A percentile compares a stretch with the other conserved stretches of the same genome.
These are phyloP conservation scores for Drosophila paramelanica DNA, from an alignment of 2,888 invertebrate genomes.

Conservation along the genomic window DNA sequence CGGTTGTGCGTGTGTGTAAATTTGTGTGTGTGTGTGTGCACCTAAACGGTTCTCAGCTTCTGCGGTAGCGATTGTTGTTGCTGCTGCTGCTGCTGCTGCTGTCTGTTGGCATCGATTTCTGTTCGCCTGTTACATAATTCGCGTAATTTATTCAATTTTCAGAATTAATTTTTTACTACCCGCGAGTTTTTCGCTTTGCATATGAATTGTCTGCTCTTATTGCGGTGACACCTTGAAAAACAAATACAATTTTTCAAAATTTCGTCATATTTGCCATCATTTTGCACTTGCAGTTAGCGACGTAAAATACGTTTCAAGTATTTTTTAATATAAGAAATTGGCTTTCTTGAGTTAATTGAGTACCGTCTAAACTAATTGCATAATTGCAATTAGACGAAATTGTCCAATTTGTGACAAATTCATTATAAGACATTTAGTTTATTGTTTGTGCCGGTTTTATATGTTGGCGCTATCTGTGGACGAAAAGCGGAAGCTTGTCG, in stretches of 20 bases:
- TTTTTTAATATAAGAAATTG: background rate
- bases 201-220: constrained; percentile 53
- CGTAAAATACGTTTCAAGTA: background rate
- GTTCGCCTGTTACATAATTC: constrained; percentile 81
- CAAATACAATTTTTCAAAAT: constrained; percentile 7
- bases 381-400: constrained; percentile 3
- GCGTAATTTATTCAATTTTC: constrained; percentile 84
- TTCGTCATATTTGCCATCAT: background rate
- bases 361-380: background rate
- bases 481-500: background rate
- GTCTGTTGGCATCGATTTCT: constrained; percentile 54
- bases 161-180: constrained; percentile 76
- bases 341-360: background rate
- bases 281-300: too few relatives aligned
- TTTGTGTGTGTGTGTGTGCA: constrained; percentile 21
- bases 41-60: constrained; percentile 71
- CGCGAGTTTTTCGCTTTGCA: constrained; percentile 54
- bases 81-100: constrained; percentile 34
- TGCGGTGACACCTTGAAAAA: constrained; percentile 16
- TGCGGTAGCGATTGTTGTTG: constrained; percentile 43
- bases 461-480: background rate
- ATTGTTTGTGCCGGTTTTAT: background rate
- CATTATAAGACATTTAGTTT: background rate
- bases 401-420: constrained; percentile 18
- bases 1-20: constrained; percentile 17